Evolutionary conservation across 2,797 vertebrate species (phyloP), one percentile per base, ranked within the genome.

Genomic region (Chelonia mydas): DNA sequence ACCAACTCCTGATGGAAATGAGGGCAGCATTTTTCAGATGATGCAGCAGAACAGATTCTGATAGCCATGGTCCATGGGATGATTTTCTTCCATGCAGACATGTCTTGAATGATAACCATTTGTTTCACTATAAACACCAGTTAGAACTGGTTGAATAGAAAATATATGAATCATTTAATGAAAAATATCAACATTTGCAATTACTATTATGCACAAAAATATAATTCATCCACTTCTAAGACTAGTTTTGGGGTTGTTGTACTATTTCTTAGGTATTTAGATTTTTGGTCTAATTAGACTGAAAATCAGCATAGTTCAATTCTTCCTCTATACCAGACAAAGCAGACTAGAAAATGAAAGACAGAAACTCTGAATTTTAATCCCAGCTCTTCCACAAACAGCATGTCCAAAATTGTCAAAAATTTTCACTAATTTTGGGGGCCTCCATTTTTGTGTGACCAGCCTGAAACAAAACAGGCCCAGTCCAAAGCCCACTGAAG

Each of bases 11-110:
- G 79, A 19, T 89, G 89, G 90, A 89, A 92, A 86, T 41, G 31
- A 59, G 84, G 93, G 84, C 54, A 55, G 79, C 90, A 94, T 72
- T 96, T 92, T 87, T 68, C 89, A 95, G 91, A 90, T 28, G 84
- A 92, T 59, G 49, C 81, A 94, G 68, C 79, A 93, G 86, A 96
- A 86, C 31, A 77, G 25, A 47, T 77, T 49, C 16, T 7, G 83
- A 13, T 81, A 86, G 84, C 78, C 83, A 86, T 87, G 31, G 83
- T 84, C 87, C 81, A 61, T 49, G 68, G 33, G 2, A 83, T 96
- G 12, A 89, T 19, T n/a, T 8, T 57, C 33, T 87, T 82, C 88
- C 83, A 59, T 90, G 76, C 11, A 90, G 65, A 53, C 88, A 37
- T 7, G 4, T 47, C 81, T 83, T 89, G 68, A 94, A 94, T 84